Evolutionary conservation across 2,888 invertebrate species (phyloP).

Genomic region (Dryobotodes eremita): DNA sequence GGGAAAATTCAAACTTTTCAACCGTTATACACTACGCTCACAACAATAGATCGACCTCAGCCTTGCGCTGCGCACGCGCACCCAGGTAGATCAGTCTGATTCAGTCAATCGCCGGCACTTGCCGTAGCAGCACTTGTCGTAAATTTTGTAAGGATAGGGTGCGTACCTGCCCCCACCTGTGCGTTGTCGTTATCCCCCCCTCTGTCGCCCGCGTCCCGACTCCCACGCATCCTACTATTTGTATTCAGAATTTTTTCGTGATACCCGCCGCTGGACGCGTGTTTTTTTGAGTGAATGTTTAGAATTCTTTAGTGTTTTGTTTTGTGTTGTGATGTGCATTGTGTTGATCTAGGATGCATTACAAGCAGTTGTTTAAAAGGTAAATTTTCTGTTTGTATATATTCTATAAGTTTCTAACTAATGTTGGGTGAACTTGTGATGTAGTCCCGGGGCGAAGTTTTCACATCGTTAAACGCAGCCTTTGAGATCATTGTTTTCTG

Average conservation of each 20-base stretch:
- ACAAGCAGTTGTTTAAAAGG: slow-evolving; percentile 88
- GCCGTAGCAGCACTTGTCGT: slow-evolving; percentile 75
- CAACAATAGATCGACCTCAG: slow-evolving; percentile 60
- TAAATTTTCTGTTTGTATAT: slow-evolving; percentile 67
- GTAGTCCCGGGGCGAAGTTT: slow-evolving; percentile 45
- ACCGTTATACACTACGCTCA: slow-evolving; percentile 53
- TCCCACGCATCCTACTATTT: slow-evolving; percentile 76
- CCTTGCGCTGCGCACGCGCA: slow-evolving; percentile 63
- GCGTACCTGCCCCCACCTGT: slow-evolving; percentile 67
- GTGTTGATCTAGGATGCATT: slow-evolving; percentile 84
- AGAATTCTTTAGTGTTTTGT: slow-evolving; percentile 71
- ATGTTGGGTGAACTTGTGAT: slow-evolving; percentile 29
- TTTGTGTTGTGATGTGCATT: slow-evolving; percentile 75
- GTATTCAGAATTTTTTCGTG: slow-evolving; percentile 82
- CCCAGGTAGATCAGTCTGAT: slow-evolving; percentile 69
- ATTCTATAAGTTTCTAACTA: slow-evolving; percentile 20
- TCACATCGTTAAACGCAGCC: slow-evolving; percentile 51
- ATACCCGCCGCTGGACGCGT: slow-evolving; percentile 79
- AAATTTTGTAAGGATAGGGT: slow-evolving; percentile 64
- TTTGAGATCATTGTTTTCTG: slow-evolving; percentile 53
- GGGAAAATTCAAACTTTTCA: slow-evolving; percentile 67
- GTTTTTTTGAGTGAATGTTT: slow-evolving; percentile 63
- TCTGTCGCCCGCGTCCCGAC: slow-evolving; percentile 74
- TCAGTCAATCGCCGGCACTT: slow-evolving; percentile 75
- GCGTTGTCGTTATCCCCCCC: slow-evolving; percentile 58